Evolutionary conservation across 2,113 vertebrate genomes (phyloP).

Genomic region (Boulengeromyrus knoepffleri): DNA sequence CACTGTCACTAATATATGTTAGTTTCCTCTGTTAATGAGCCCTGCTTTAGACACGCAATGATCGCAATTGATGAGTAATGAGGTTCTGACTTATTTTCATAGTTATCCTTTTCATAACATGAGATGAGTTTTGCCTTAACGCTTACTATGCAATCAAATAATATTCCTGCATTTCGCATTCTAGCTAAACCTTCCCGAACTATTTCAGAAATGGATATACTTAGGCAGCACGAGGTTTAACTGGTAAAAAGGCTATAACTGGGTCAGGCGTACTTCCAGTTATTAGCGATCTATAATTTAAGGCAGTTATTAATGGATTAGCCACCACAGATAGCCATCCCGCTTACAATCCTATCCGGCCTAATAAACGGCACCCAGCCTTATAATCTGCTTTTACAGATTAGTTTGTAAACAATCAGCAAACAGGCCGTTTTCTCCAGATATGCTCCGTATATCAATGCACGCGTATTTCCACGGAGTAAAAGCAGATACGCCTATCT

Average conservation of each 20-base stretch:
- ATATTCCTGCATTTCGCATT: not conserved
- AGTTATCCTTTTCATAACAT: not conserved
- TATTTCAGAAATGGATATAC: not conserved
- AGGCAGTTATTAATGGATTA: not conserved
- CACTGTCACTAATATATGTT: not conserved
- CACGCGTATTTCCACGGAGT: not conserved
- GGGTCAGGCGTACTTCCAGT: not conserved
- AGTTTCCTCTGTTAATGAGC: not conserved
- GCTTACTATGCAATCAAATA: not conserved
- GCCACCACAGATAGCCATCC: not conserved
- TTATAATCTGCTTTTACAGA: not conserved
- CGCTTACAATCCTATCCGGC: not conserved
- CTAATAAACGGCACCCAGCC: not conserved
- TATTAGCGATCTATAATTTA: not conserved
- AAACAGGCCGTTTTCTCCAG: not conserved
- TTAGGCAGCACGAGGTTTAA: not conserved
- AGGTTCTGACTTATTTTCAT: not conserved
- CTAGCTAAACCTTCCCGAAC: not conserved
- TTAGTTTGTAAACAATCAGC: not conserved
- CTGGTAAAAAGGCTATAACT: not conserved
- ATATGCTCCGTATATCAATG: not conserved
- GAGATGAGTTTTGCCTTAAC: not conserved
- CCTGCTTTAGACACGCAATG: not conserved
- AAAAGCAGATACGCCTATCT: not conserved
- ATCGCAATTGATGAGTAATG: not conserved